phyloP scores from a whole-genome alignment of 2,797 vertebrate genomes.

The Pelobates cultripes region DNA sequence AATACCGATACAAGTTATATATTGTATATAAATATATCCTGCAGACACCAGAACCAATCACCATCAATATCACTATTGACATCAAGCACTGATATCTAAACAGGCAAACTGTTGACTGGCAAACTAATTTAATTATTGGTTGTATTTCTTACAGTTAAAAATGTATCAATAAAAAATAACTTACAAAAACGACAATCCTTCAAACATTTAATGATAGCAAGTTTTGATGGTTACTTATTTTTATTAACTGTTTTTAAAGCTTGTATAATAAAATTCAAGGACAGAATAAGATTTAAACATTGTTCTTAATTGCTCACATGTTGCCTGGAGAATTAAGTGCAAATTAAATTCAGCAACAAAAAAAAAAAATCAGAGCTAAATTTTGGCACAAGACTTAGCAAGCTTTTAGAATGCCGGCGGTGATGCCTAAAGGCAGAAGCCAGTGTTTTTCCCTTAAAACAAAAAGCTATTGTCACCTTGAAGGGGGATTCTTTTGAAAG shows the following conservation, averaged over 20 bases:
- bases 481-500: constrained; percentile 52
- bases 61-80: no score
- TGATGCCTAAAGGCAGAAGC: constrained; percentile 67
- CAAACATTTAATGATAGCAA: not conserved
- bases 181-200: not conserved
- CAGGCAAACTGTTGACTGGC: no score
- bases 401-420: constrained; percentile 70
- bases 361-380: constrained; percentile 67
- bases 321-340: constrained; percentile 44
- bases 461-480: constrained; percentile 55
- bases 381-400: constrained; percentile 72
- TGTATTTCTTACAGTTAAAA: not conserved
- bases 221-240: not conserved
- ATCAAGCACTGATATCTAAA: no score
- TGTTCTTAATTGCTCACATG: constrained; percentile 47
- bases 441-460: constrained; percentile 52
- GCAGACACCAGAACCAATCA: no score
- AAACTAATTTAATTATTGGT: no score
- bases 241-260: constrained; percentile 15
- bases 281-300: constrained; percentile 42
- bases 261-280: constrained; percentile 36
- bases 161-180: not conserved
- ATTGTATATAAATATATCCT: no score
- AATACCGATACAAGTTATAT: no score
- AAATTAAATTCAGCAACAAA: constrained; percentile 67